A percentile compares a stretch with the other conserved stretches of the same genome.
These are phyloP conservation scores for Channa striata DNA, from an alignment of 2,797 vertebrate species.

Conservation along the genomic window DNA sequence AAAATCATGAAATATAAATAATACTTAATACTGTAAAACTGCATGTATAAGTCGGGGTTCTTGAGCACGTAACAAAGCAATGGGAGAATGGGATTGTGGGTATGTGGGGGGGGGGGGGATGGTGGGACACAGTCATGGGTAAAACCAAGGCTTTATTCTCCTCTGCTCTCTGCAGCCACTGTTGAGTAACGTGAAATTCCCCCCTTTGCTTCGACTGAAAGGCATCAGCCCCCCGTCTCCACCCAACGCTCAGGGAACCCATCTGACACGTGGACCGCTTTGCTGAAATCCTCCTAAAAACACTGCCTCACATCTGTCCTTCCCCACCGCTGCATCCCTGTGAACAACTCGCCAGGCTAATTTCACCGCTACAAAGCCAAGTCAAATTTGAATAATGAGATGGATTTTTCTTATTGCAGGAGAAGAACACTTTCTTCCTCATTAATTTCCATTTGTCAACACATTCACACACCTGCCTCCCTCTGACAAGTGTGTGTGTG, in stretches of 20 bases:
- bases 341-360: conserved; percentile 55
- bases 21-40: background rate
- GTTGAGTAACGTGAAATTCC: conserved; percentile 50
- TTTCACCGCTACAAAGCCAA: conserved; percentile 58
- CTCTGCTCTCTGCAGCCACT: conserved; percentile 51
- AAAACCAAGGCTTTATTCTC: conserved; percentile 67
- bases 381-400: conserved; percentile 62
- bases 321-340: conserved; percentile 34
- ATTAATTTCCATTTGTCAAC: conserved; percentile 74
- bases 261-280: conserved; percentile 52
- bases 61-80: conserved; percentile 45
- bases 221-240: background rate
- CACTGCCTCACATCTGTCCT: conserved; percentile 32
- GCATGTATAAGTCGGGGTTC: conserved; percentile 9
- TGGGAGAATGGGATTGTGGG: conserved; percentile 30
- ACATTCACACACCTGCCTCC: conserved; percentile 57
- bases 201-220: no score
- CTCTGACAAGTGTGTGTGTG: conserved; percentile 14
- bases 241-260: conserved; percentile 43
- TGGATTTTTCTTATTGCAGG: conserved; percentile 27
- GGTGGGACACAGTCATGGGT: conserved; percentile 66
- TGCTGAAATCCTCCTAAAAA: conserved; percentile 35
- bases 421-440: conserved; percentile 43
- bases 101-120: conserved; percentile 31
- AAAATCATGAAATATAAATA: conserved; percentile 1